A percentile compares a stretch with the other conserved stretches of the same genome.
Evolutionary conservation across 2,797 vertebrate genomes (phyloP).

Genomic region (Sebastes nivosus): DNA sequence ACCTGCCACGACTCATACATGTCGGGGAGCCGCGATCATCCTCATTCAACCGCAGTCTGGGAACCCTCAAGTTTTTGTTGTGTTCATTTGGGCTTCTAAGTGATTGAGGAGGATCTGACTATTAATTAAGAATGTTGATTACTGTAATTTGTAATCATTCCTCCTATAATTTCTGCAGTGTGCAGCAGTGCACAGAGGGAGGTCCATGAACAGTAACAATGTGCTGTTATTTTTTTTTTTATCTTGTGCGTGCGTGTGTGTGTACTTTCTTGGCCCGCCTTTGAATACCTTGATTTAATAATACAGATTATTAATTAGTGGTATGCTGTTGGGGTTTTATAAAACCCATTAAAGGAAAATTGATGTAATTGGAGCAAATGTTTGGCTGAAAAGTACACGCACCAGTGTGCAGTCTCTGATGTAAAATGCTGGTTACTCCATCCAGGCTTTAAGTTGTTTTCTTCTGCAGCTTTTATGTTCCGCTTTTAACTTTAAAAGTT

Average conservation of each 20-base stretch:
- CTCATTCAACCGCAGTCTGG: slow-evolving; percentile 13
- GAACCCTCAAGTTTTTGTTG: slow-evolving; percentile 33
- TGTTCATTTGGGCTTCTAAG: slow-evolving; percentile 33
- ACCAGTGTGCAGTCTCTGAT: background rate
- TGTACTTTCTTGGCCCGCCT: background rate
- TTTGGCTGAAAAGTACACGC: background rate
- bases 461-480: slow-evolving; percentile 10
- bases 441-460: background rate
- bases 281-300: slow-evolving; percentile 42
- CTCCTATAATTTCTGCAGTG: slow-evolving; percentile 39
- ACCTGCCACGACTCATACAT: slow-evolving; percentile 64
- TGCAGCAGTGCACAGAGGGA: slow-evolving; percentile 26
- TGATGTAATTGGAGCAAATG: slow-evolving; percentile 13
- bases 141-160: slow-evolving; percentile 59
- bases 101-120: slow-evolving; percentile 38
- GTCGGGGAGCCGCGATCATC: slow-evolving; percentile 25
- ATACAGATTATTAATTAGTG: slow-evolving; percentile 27
- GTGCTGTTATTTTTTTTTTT: background rate
- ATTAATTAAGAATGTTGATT: slow-evolving; percentile 53
- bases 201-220: slow-evolving; percentile 19
- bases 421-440: background rate
- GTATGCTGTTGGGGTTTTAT: background rate
- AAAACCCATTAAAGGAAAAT: slow-evolving; percentile 13
- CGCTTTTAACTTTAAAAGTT: background rate
- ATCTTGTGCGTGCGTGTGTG: background rate